Evolutionary conservation across 2,888 invertebrate species (phyloP).

Genomic region (Diplolepis rosae): DNA sequence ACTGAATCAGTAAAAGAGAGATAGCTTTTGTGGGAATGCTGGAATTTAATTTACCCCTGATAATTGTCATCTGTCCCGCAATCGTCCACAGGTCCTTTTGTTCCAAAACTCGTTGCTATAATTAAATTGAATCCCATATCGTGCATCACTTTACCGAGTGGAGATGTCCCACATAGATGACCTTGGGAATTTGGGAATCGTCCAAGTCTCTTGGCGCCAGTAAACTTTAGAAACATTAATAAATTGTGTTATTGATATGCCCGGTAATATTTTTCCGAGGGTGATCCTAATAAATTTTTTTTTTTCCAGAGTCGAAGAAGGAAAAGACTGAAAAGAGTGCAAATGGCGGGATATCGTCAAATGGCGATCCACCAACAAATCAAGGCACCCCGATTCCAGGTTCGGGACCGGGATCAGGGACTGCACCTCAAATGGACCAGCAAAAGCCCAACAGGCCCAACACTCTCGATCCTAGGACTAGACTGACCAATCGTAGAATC

Average conservation of each 20-base stretch:
- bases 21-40: background rate
- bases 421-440: slow-evolving; percentile 69
- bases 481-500: slow-evolving; percentile 78
- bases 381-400: slow-evolving; percentile 53
- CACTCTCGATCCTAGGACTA: slow-evolving; percentile 77
- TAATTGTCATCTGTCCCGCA: slow-evolving; percentile 1
- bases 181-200: slow-evolving; percentile 1
- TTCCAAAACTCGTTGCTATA: background rate
- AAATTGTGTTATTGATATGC: background rate
- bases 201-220: slow-evolving; percentile 6
- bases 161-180: background rate
- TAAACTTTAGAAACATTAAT: background rate
- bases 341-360: slow-evolving; percentile 80
- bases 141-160: background rate
- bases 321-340: slow-evolving; percentile 87
- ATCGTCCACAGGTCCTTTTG: slow-evolving; percentile 3
- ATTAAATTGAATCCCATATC: background rate
- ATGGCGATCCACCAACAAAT: slow-evolving; percentile 73
- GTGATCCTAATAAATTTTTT: no score
- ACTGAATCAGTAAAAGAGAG: background rate
- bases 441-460: slow-evolving; percentile 86
- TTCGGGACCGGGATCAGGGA: slow-evolving; percentile 54
- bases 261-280: background rate
- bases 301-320: slow-evolving; percentile 91
- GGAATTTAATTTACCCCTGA: slow-evolving; percentile 7